Conservation (phyloP, 2,113 vertebrate species). For the Condylura cristata region DNA sequence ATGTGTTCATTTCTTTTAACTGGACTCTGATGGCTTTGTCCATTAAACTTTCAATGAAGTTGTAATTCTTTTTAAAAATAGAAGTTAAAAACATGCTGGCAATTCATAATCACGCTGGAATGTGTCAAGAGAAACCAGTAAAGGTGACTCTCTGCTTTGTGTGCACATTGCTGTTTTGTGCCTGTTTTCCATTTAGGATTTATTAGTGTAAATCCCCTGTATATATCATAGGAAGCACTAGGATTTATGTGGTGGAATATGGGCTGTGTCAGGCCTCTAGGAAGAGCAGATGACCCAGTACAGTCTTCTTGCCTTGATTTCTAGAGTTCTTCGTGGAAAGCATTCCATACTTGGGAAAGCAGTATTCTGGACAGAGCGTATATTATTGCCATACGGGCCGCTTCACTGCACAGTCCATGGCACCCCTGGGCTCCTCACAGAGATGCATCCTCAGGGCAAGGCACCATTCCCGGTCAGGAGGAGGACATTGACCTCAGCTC, state of each 20-base stretch:
- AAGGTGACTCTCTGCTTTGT: not conserved
- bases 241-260: conserved; percentile 19
- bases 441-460: not conserved
- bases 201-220: conserved; percentile 13
- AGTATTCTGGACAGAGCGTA: not conserved
- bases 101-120: conserved; percentile 16
- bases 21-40: conserved; percentile 26
- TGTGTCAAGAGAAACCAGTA: conserved; percentile 11
- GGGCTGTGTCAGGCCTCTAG: not conserved
- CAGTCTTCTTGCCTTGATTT: conserved; percentile 33
- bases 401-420: not conserved
- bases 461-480: not conserved
- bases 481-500: not conserved
- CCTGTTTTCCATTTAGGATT: conserved; percentile 44
- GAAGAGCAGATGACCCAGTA: not conserved
- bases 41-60: conserved; percentile 21
- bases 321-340: conserved; percentile 8
- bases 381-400: not conserved
- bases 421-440: not conserved
- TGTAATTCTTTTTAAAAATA: conserved; percentile 29
- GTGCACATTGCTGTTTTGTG: conserved; percentile 44
- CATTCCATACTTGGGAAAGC: conserved; percentile 11
- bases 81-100: not conserved
- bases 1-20: conserved; percentile 21
- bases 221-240: conserved; percentile 8